Conservation (phyloP, 2,888 invertebrate species). For the Ochropleura leucogaster region DNA sequence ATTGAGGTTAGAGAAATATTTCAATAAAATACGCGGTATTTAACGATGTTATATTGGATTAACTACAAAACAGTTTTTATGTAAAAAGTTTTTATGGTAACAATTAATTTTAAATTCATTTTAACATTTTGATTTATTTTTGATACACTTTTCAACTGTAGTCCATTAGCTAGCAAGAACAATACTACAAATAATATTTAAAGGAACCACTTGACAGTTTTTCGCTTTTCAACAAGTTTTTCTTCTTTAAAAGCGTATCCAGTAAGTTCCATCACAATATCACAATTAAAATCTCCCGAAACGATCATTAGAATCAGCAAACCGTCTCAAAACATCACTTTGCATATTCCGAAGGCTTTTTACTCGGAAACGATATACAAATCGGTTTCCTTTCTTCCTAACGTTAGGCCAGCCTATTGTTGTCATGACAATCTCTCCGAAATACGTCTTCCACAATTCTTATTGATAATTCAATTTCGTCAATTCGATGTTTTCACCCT, state of each 20-base stretch:
- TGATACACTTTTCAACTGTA: background rate
- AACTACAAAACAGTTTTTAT: background rate
- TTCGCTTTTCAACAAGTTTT: background rate
- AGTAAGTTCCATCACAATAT: background rate
- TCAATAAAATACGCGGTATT: conserved; percentile 14
- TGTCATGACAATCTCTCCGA: conserved; percentile 12
- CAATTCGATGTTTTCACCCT: background rate
- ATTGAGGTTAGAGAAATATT: conserved; percentile 29
- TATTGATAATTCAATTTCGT: conserved; percentile 14
- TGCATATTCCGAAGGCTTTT: conserved; percentile 2
- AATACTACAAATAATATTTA: background rate
- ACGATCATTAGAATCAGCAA: conserved; percentile 10
- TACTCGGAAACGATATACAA: conserved; percentile 17
- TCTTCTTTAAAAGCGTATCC: background rate
- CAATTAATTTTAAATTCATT: background rate
- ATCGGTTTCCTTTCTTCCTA: conserved; percentile 25
- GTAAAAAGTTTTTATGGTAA: background rate
- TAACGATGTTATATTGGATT: background rate
- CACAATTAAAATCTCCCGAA: conserved; percentile 12
- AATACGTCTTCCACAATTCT: background rate
- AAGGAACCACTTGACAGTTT: no score
- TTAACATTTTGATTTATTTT: background rate
- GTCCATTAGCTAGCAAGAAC: background rate
- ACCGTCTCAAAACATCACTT: conserved; percentile 4
- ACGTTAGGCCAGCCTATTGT: conserved; percentile 20